phyloP scores from a whole-genome alignment of 2,113 vertebrate species.

The Parotia lawesii region DNA sequence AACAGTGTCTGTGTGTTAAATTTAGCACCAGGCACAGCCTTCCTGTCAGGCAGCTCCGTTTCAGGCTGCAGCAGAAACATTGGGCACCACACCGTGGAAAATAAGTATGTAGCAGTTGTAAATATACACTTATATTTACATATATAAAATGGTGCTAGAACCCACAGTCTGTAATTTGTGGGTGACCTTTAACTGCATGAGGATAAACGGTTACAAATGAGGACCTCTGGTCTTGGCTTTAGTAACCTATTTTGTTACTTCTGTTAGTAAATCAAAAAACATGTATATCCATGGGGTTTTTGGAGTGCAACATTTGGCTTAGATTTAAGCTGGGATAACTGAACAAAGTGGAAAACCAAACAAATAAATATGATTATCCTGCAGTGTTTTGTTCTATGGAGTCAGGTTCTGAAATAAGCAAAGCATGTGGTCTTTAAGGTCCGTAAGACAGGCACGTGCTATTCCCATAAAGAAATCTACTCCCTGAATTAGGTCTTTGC shows the following conservation, averaged over 20 bases:
- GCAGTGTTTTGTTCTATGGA: constrained; percentile 2
- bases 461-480: background rate
- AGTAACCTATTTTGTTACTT: constrained; percentile 2
- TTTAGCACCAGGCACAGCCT: background rate
- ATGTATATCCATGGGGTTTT: background rate
- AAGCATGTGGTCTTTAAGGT: background rate
- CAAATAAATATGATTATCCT: constrained; percentile 51
- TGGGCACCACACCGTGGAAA: constrained; percentile 51
- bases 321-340: constrained; percentile 54
- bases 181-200: constrained; percentile 48
- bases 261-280: constrained; percentile 53
- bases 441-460: background rate
- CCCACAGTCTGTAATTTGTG: constrained; percentile 50
- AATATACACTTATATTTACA: background rate
- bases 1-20: background rate
- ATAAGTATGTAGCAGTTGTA: constrained; percentile 16
- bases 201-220: constrained; percentile 44
- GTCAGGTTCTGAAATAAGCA: background rate
- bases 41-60: background rate
- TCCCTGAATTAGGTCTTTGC: constrained; percentile 2
- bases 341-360: constrained; percentile 55
- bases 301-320: constrained; percentile 62
- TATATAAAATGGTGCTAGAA: background rate
- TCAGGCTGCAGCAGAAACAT: background rate
- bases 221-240: constrained; percentile 38